Conservation (phyloP, 2,797 vertebrate genomes). For the Tenualosa ilisha region DNA sequence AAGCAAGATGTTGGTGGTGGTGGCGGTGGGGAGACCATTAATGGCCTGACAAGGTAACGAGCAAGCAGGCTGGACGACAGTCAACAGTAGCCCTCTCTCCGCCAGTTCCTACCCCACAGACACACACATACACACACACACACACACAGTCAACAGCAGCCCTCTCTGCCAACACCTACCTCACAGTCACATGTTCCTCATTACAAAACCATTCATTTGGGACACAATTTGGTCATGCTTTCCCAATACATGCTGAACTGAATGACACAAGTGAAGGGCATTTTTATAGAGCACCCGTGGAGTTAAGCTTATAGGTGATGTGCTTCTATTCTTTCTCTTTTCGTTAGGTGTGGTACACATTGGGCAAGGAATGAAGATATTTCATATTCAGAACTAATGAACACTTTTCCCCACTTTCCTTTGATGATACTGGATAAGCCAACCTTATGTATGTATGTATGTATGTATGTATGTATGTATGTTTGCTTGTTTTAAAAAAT, state of each 20-base stretch:
- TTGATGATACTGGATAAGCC: too few relatives aligned
- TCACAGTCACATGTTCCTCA: background rate
- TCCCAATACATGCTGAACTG: background rate
- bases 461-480: too few relatives aligned
- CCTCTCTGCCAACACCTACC: background rate
- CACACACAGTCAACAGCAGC: background rate
- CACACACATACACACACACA: background rate
- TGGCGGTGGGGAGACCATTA: conserved; percentile 3
- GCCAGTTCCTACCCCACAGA: background rate
- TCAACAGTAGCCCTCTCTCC: background rate
- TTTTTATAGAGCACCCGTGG: background rate
- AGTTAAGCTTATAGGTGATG: too few relatives aligned
- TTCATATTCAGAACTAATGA: too few relatives aligned
- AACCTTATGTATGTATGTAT: too few relatives aligned
- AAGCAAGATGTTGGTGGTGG: background rate
- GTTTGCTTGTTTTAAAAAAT: too few relatives aligned
- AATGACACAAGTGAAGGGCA: background rate
- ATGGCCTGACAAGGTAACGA: conserved; percentile 34
- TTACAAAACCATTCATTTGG: background rate
- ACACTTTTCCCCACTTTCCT: too few relatives aligned
- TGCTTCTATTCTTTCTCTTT: background rate
- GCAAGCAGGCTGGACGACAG: conserved; percentile 20
- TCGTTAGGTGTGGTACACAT: too few relatives aligned
- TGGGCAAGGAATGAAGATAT: too few relatives aligned
- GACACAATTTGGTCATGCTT: background rate